These are phyloP conservation scores for Nothocercus julius DNA, from an alignment of 2,113 vertebrate genomes.

Conservation along the genomic window DNA sequence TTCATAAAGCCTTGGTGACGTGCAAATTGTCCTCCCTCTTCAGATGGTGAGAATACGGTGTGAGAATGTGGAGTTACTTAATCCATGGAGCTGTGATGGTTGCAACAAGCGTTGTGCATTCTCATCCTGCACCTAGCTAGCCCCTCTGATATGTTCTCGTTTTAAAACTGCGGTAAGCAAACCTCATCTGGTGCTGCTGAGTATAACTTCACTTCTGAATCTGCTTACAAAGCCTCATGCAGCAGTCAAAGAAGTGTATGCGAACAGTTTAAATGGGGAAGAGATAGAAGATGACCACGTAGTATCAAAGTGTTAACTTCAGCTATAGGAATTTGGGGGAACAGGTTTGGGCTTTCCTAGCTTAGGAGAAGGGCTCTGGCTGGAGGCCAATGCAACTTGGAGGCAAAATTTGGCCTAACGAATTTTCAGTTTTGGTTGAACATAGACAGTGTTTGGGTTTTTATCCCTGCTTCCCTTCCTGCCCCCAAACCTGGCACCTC, in stretches of 20 bases:
- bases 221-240: neutral
- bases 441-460: neutral
- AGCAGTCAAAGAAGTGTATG: neutral
- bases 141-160: neutral
- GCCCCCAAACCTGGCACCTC: accelerated
- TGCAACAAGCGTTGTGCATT: accelerated
- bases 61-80: neutral
- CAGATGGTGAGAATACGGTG: neutral
- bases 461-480: neutral
- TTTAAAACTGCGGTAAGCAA: neutral
- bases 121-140: neutral
- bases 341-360: neutral
- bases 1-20: neutral
- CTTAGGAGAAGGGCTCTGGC: neutral
- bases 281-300: neutral
- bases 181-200: neutral
- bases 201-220: neutral
- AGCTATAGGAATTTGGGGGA: accelerated
- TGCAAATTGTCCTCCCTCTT: neutral
- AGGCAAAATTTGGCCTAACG: neutral
- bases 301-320: neutral
- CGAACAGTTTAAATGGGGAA: neutral
- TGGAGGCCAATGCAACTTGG: neutral
- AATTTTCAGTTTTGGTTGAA: neutral
- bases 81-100: accelerated